Conservation (phyloP, 2,888 invertebrate genomes). For the Noctua janthina region DNA sequence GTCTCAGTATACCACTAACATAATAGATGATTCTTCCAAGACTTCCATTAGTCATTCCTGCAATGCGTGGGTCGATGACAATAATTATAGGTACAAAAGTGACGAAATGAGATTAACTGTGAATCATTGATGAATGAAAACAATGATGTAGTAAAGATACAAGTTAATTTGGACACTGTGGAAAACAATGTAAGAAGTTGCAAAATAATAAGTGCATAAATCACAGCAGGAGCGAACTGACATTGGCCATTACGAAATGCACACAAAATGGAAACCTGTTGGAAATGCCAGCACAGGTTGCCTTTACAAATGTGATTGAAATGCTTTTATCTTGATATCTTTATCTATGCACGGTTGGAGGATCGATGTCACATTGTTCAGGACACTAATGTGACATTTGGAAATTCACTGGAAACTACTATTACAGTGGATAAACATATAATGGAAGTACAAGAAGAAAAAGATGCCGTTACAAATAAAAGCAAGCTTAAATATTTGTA, state of each 20-base stretch:
- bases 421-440: constrained; percentile 1
- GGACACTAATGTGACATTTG: constrained; percentile 68
- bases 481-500: constrained; percentile 46
- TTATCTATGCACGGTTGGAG: constrained; percentile 73
- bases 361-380: constrained; percentile 68
- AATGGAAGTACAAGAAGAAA: constrained; percentile 5
- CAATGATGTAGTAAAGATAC: constrained; percentile 66
- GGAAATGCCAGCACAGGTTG: constrained; percentile 75
- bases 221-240: constrained; percentile 65
- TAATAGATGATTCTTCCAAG: constrained; percentile 68
- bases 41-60: constrained; percentile 74
- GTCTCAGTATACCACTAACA: constrained; percentile 47
- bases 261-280: constrained; percentile 78
- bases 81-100: constrained; percentile 79
- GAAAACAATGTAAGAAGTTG: constrained; percentile 65
- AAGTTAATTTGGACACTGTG: constrained; percentile 52
- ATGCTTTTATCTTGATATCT: constrained; percentile 74
- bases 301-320: constrained; percentile 75
- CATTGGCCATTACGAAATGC: constrained; percentile 74
- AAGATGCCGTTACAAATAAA: constrained; percentile 39
- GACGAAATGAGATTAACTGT: constrained; percentile 76
- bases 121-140: constrained; percentile 80
- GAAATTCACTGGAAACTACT: constrained; percentile 36
- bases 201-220: constrained; percentile 68
- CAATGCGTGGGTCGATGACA: constrained; percentile 78